These are phyloP conservation scores for Burhinus bistriatus DNA, from an alignment of 2,113 vertebrate species.

Conservation along the genomic window DNA sequence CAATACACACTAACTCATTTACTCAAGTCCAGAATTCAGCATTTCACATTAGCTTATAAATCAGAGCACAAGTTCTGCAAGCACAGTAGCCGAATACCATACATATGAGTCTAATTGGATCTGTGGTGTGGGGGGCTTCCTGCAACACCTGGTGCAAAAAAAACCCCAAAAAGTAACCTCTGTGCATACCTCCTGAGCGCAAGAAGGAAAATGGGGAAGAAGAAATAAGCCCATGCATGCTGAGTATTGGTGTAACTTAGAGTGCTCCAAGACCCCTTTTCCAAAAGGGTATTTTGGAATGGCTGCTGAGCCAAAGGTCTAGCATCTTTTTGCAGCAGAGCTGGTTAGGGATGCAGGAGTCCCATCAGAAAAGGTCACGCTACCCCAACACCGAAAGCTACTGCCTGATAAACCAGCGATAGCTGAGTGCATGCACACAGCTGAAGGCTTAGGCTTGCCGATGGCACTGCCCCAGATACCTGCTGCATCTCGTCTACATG, in stretches of 20 bases:
- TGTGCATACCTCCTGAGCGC: fast-evolving
- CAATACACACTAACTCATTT: not conserved
- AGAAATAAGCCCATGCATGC: not conserved
- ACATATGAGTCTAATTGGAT: not conserved
- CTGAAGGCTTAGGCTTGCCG: not conserved
- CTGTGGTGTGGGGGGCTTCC: not conserved
- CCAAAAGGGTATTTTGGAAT: not conserved
- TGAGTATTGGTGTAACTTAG: not conserved
- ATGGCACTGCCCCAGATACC: not conserved
- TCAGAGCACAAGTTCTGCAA: not conserved
- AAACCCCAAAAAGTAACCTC: not conserved
- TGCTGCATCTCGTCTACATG: not conserved
- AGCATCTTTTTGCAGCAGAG: not conserved
- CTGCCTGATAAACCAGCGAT: not conserved
- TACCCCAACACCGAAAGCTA: not conserved
- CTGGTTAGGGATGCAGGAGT: not conserved
- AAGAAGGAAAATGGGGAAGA: not conserved
- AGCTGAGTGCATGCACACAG: not conserved
- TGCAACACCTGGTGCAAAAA: not conserved
- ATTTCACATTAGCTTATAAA: not conserved
- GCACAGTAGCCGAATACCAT: not conserved
- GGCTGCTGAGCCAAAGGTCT: not conserved
- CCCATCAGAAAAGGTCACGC: fast-evolving
- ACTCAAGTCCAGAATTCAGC: not conserved
- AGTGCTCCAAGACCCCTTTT: not conserved